Percentiles rank a stretch among this genome's conserved stretches.
These are phyloP conservation scores for Antedon mediterranea DNA, from an alignment of 53 echinoderm and acorn worm species.

Conservation along the genomic window DNA sequence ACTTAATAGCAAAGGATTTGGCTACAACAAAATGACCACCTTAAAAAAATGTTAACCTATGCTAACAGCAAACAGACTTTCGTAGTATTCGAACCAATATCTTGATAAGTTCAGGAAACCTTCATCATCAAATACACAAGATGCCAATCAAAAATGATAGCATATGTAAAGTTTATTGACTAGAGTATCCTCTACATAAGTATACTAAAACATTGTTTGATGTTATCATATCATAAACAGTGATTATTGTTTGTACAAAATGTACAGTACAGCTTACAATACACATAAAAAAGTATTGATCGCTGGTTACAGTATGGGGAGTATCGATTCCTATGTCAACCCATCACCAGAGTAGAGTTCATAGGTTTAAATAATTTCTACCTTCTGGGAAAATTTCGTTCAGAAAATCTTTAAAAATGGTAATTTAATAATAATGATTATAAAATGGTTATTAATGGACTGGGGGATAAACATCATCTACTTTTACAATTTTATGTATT, in stretches of 20 bases:
- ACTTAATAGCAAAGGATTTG: too few relatives aligned
- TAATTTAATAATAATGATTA: background rate
- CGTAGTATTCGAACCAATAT: too few relatives aligned
- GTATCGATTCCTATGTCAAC: background rate
- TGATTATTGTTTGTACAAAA: background rate
- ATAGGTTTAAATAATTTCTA: background rate
- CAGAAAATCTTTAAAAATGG: background rate
- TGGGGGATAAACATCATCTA: too few relatives aligned
- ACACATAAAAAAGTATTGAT: too few relatives aligned
- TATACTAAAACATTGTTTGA: background rate
- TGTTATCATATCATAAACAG: background rate
- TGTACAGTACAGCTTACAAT: too few relatives aligned
- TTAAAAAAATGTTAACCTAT: too few relatives aligned
- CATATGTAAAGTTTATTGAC: background rate
- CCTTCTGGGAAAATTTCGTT: background rate
- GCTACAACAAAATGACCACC: too few relatives aligned
- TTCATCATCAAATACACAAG: background rate
- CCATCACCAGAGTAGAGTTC: background rate
- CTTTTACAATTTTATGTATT: too few relatives aligned
- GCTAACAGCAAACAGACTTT: too few relatives aligned
- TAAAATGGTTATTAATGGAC: background rate
- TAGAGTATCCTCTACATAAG: background rate
- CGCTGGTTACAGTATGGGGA: too few relatives aligned
- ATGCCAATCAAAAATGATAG: background rate
- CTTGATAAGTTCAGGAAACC: too few relatives aligned